Conservation (phyloP, 30 jellyfish, hydroid and myxozoan species). For the Pelagia noctiluca region DNA sequence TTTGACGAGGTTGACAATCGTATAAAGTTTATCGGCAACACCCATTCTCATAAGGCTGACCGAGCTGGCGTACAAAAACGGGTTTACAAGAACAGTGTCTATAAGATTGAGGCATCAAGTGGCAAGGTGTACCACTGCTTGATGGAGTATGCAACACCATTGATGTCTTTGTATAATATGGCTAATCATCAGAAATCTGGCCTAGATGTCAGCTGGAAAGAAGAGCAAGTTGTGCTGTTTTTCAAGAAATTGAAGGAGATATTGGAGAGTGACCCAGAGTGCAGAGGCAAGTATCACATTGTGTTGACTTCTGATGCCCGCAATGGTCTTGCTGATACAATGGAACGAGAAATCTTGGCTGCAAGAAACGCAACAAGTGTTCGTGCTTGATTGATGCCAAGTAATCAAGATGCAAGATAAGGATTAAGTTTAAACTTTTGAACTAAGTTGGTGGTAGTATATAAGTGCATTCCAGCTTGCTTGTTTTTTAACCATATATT, state of each 20-base stretch:
- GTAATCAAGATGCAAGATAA: neutral
- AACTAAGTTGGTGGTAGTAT: neutral
- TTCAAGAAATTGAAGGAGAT: conserved; percentile 62
- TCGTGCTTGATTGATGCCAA: neutral
- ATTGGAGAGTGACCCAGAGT: conserved; percentile 59
- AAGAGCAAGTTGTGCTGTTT: conserved; percentile 64
- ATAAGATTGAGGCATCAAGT: conserved; percentile 25
- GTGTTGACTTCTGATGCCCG: conserved; percentile 69
- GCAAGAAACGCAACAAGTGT: conserved; percentile 16
- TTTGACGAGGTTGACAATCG: conserved; percentile 58
- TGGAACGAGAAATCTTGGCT: conserved; percentile 42
- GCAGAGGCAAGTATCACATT: conserved; percentile 72
- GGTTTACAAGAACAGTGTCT: conserved; percentile 70
- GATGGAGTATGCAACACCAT: conserved; percentile 91
- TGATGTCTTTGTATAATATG: conserved; percentile 69
- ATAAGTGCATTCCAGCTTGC: neutral
- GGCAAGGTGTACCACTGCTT: conserved; percentile 57
- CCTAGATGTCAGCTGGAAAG: conserved; percentile 47
- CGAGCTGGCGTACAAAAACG: conserved; percentile 85
- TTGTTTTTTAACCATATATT: too few relatives aligned
- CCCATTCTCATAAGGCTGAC: conserved; percentile 32
- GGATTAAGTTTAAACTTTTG: neutral
- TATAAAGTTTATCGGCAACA: conserved; percentile 36
- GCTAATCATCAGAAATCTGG: conserved; percentile 41
- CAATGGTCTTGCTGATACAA: conserved; percentile 56